Evolutionary conservation across 2,113 vertebrate species (phyloP), one percentile per base, ranked within the genome.

Genomic region (Heterotilapia buettikoferi): DNA sequence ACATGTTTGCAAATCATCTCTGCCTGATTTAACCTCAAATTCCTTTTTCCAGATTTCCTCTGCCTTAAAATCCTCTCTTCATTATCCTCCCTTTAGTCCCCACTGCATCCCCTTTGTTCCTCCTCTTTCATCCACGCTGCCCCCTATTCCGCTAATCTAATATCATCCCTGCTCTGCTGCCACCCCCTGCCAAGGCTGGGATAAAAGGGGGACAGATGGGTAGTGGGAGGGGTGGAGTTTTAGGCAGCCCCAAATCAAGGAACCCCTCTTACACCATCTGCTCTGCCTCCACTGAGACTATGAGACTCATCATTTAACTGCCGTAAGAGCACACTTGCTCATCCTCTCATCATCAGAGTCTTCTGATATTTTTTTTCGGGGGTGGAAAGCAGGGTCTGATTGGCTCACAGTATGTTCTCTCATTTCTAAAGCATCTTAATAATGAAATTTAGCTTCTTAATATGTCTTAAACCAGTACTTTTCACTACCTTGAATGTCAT

Each of bases 181-280:
- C 79, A 92, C 93, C 92, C 95, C 96, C 93, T 90, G 85, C 91
- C 92, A 93, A 88, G 90, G 71, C 89, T 68, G 81, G 88, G 90
- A 94, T 94, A 92, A 96, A 96, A 95, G 87, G 83, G 90, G 90
- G 95, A 96, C 96, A 97, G 96, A 97, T 96, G 96, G 96, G 94
- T 89, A 86, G 93, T 94, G 94, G 94, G 88, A 93, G 93, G 93
- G 94, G 90, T 89, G 90, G 93, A 92, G 90, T 93, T 95, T 85
- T 88, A 95, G 90, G 89, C 88, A 91, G 89, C 94, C 93, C 93
- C 89, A 94, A 96, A 96, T 96, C 92, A 92, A 95, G 94, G 92
- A 94, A 73, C 93, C 93, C 95, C 93, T 94, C 93, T 95, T 94
- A 83, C 90, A 89, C 96, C 96, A 96, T 96, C 96, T 97, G 96